phyloP scores from a whole-genome alignment of 1,140 invertebrate species.

The Harlomillsia oculata region DNA sequence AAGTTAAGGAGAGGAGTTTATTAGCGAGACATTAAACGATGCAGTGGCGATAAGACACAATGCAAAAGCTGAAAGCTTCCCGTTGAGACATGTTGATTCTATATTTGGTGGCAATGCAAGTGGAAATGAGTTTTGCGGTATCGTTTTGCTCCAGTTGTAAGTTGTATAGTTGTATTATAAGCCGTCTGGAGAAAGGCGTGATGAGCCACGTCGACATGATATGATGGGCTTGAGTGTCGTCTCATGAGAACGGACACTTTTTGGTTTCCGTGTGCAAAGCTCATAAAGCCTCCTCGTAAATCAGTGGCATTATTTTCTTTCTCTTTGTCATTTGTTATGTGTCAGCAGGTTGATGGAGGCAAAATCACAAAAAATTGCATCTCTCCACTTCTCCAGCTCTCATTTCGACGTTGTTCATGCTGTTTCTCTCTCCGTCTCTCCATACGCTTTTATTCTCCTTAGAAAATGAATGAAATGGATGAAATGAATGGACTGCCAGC shows the following conservation, averaged over 20 bases:
- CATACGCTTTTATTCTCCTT: no score
- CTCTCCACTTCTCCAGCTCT: no score
- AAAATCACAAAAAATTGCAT: conserved; percentile 20
- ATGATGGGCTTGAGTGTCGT: conserved; percentile 4
- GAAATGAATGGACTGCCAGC: no score
- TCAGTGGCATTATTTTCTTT: conserved; percentile 29
- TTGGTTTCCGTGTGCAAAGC: conserved; percentile 27
- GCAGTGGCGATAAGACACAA: no score
- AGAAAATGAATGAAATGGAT: no score
- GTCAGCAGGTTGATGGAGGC: conserved; percentile 23
- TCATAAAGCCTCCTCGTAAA: conserved; percentile 26
- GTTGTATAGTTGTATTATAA: background rate
- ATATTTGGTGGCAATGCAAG: background rate
- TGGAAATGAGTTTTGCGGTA: background rate
- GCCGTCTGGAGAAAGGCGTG: background rate
- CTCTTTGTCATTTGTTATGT: conserved; percentile 28
- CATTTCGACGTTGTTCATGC: conserved; percentile 6
- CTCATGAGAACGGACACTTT: conserved; percentile 27
- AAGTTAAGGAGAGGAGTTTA: no score
- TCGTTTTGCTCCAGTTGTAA: background rate
- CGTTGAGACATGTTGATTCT: background rate
- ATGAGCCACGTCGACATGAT: background rate
- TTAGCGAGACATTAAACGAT: no score
- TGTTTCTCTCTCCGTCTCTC: background rate
- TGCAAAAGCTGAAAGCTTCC: background rate